Base-by-base conservation (phyloP, 2,113 vertebrate species). In the Leucopsar rothschildi region DNA sequence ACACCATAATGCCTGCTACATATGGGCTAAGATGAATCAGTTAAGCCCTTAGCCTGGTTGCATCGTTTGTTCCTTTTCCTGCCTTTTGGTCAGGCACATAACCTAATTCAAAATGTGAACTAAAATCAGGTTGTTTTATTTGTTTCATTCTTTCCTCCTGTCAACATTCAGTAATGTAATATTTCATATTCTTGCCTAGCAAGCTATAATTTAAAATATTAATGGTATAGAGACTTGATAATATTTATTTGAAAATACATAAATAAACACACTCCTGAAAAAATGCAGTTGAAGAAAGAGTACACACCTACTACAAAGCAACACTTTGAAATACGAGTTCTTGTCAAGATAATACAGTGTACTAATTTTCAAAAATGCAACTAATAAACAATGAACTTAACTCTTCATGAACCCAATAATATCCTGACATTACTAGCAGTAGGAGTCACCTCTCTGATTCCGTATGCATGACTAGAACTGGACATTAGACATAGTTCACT, bases 291-390 rank as follows among this genome's bases (percentile, higher is more conserved):
- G 37, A 11, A 5, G 1, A 47, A 64, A 57, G 52, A 14, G 20
- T 39, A 66, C 14, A 66, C 18, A 56, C 11, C 59, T 69, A 76
- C 28, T 91, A 82, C 59, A 90, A 92, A 88, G 59, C 11, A 93
- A 77, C 24, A 77, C 29, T 93, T 42, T 90, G 82, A 94, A 94
- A 92, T 82, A 83, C 1, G 20, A 63, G 24, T 56, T 60, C 52
- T 83, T 91, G 71, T 69, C 82, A 88, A 50, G 61, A 35, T 80
- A 90, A 86, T 68, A 81, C 23, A 86, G 52, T 49, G 79, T 27
- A 31, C 55, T 90, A 53, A 81, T 93, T 92, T 86, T 92, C 23
- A 90, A 84, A 94, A 88, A 66, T 52, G 37, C 50, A 83, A 72
- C 47, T 70, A 87, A 61, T 70, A 84, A 86, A 45, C 61, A 55